Evolutionary conservation across 1,140 invertebrate genomes (phyloP).

Genomic region (Neodiprion fabricii): DNA sequence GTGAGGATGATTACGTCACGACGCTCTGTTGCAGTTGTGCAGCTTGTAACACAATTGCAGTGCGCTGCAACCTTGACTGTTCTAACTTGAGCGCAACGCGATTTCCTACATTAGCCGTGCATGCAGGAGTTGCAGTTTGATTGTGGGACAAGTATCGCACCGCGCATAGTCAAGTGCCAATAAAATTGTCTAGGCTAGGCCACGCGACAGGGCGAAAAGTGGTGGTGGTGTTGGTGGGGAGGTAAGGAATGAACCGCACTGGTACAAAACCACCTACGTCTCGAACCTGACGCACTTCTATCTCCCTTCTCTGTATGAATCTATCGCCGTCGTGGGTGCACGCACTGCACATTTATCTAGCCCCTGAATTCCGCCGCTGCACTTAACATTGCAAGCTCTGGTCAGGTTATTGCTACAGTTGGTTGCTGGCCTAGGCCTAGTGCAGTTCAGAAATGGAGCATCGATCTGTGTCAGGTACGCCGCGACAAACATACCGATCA

Average conservation of each 20-base stretch:
- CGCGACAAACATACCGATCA: neutral
- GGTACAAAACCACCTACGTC: no score
- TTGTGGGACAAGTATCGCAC: no score
- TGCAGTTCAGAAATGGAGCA: slow-evolving; percentile 41
- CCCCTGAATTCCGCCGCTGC: slow-evolving; percentile 29
- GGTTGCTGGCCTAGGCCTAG: slow-evolving; percentile 41
- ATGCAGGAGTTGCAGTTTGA: no score
- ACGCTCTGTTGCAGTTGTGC: neutral
- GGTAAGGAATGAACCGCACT: no score
- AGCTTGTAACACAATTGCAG: neutral
- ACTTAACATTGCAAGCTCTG: slow-evolving; percentile 40
- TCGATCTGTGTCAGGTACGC: slow-evolving; percentile 37
- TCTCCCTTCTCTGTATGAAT: no score
- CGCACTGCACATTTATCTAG: slow-evolving; percentile 29
- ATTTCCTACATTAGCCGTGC: neutral
- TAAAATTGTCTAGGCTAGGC: neutral
- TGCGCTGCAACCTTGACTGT: neutral
- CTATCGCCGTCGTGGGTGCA: no score
- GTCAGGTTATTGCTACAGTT: slow-evolving; percentile 46
- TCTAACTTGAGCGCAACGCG: neutral
- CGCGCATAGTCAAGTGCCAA: neutral
- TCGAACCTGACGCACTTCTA: no score
- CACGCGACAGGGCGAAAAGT: no score
- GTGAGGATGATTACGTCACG: neutral
- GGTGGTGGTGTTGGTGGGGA: no score